Evolutionary conservation across 2,888 invertebrate genomes (phyloP).

Genomic region (Thumatha senex): DNA sequence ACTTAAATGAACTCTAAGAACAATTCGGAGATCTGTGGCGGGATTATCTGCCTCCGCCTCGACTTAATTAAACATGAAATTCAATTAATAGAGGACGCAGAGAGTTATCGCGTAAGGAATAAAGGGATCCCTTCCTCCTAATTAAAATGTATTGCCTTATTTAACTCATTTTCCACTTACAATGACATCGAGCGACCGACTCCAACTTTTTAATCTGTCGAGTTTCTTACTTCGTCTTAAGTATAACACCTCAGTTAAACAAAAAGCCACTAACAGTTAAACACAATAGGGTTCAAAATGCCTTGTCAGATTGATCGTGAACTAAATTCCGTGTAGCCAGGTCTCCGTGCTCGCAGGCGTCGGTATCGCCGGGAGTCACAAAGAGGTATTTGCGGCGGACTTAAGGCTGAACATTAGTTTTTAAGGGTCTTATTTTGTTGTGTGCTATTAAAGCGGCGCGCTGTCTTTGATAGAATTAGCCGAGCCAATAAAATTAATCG

Average conservation of each 20-base stretch:
- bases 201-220: constrained; percentile 81
- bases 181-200: constrained; percentile 80
- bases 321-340: constrained; percentile 66
- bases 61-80: constrained; percentile 83
- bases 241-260: constrained; percentile 23
- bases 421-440: constrained; percentile 82
- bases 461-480: constrained; percentile 80
- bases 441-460: constrained; percentile 71
- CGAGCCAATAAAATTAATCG: constrained; percentile 77
- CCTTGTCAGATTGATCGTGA: constrained; percentile 16
- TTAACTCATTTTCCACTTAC: constrained; percentile 83
- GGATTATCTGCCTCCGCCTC: constrained; percentile 71
- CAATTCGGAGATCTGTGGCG: constrained; percentile 61
- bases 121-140: constrained; percentile 80
- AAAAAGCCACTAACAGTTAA: constrained; percentile 26
- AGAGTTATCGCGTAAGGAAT: constrained; percentile 80
- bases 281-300: constrained; percentile 36
- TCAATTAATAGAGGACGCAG: constrained; percentile 79
- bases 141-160: constrained; percentile 84
- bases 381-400: constrained; percentile 81
- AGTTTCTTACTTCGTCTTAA: constrained; percentile 66
- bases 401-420: constrained; percentile 82
- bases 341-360: constrained; percentile 55
- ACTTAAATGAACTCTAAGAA: constrained; percentile 58
- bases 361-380: constrained; percentile 72